Conservation (phyloP, 2,888 invertebrate species). For the Heliconius erato region DNA sequence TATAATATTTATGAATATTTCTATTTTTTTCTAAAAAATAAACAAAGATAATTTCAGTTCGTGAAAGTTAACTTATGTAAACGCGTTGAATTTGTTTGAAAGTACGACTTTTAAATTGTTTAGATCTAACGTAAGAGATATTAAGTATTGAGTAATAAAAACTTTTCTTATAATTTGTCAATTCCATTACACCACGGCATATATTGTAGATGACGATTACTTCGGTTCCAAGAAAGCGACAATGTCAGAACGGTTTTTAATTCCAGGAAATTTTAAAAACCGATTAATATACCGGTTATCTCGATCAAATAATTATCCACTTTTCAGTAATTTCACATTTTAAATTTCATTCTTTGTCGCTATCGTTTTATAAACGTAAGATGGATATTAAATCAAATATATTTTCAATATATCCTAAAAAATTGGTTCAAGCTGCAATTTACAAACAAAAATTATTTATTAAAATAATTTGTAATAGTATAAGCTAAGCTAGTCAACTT, state of each 20-base stretch:
- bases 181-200: slow-evolving; percentile 40
- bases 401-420: not conserved
- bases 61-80: slow-evolving; percentile 48
- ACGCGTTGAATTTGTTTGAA: slow-evolving; percentile 49
- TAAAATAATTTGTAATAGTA: slow-evolving; percentile 6
- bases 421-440: not conserved
- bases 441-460: slow-evolving; percentile 6
- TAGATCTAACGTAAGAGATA: slow-evolving; percentile 51
- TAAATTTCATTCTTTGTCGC: not conserved
- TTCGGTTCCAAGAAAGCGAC: not conserved
- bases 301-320: not conserved
- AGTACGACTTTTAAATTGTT: slow-evolving; percentile 50
- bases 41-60: slow-evolving; percentile 36
- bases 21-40: not conserved
- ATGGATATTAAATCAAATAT: not conserved
- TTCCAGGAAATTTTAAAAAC: too few relatives aligned
- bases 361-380: not conserved
- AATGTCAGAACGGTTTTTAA: not conserved
- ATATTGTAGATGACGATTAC: slow-evolving; percentile 1
- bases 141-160: slow-evolving; percentile 45
- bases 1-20: not conserved
- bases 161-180: slow-evolving; percentile 29
- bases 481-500: slow-evolving; percentile 41
- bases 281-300: not conserved
- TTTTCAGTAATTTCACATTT: not conserved